Evolutionary conservation across 2,113 vertebrate species (phyloP).

Genomic region (Mustelus asterias): DNA sequence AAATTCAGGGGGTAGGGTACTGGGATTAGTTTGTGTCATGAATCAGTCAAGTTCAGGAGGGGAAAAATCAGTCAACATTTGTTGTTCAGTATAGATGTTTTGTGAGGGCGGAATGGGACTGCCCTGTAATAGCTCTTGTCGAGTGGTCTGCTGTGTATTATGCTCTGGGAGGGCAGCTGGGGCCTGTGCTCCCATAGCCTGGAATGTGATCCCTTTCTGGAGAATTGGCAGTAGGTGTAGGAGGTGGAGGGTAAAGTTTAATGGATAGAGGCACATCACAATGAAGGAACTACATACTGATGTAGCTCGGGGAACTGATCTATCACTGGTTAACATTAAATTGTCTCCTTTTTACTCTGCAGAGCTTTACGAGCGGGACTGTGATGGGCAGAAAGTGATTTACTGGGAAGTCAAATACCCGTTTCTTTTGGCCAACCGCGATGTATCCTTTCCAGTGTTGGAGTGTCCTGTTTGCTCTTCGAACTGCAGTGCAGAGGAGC

Average conservation of each 20-base stretch:
- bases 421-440: constrained; percentile 79
- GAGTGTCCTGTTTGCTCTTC: constrained; percentile 33
- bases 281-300: not conserved
- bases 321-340: not conserved
- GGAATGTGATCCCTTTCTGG: not conserved
- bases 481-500: too few species aligned
- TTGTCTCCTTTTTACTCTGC: not conserved
- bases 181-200: not conserved
- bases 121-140: not conserved
- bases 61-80: not conserved
- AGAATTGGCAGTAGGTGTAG: not conserved
- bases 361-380: constrained; percentile 64
- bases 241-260: too few species aligned
- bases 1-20: not conserved
- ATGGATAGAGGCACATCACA: too few species aligned
- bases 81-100: too few species aligned
- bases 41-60: not conserved
- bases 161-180: not conserved
- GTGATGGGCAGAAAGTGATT: constrained; percentile 59
- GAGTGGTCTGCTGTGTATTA: not conserved
- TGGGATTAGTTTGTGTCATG: not conserved
- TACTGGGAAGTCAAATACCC: constrained; percentile 94
- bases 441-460: constrained; percentile 75
- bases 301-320: constrained; percentile 49
- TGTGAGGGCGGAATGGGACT: not conserved